Evolutionary conservation across 2,888 invertebrate genomes (phyloP), one percentile per base, ranked within the genome.

Genomic region (Hydropsyche betteni): DNA sequence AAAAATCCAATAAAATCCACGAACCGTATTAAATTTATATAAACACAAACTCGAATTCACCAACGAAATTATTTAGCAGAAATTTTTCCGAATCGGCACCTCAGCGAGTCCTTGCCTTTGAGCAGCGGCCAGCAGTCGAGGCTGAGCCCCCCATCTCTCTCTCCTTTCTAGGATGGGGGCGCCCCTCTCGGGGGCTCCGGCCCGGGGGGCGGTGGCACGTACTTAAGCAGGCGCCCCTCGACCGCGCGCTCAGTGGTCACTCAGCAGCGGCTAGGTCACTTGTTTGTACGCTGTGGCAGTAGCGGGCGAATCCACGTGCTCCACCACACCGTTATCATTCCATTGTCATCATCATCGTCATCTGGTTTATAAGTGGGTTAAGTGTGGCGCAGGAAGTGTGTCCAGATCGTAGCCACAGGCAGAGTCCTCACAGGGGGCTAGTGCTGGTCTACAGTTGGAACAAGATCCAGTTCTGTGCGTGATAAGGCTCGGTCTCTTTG

Each of bases 251-350:
- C 69, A 69, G 68, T 58, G 68, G 69, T 55, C 73, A 38, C 50
- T 58, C 61, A 44, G 44, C 50, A 58, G 72, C 83, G 84, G 84
- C 84, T 84, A 84, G 84, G 81, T 81, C 84, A 82, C 85, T 83
- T 85, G 84, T 83, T 44, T 82, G 74, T 74, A 72, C 81, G 83
- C 84, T 84, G 82, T 85, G 85, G 85, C 83, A 82, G 83, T 83
- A 85, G 77, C 76, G 68, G 38, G 14, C 73, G 33, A 53, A 38
- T 44, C 77, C 77, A 75, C 78, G 76, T 72, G 78, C 61, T 74
- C 61, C 53, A 55, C 53, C 70, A 64, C 44, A 53, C 58, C 10
- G 24, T n/a, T 36, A 36, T 68, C 74, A 44, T 34, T 38, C 64
- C 33, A 51, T 71, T 16, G 10, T 24, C 55, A 33, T 50, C 69